A percentile compares a stretch with the other conserved stretches of the same genome.
phyloP scores from a whole-genome alignment of 2,797 vertebrate species.

The Chelidonichthys spinosus region DNA sequence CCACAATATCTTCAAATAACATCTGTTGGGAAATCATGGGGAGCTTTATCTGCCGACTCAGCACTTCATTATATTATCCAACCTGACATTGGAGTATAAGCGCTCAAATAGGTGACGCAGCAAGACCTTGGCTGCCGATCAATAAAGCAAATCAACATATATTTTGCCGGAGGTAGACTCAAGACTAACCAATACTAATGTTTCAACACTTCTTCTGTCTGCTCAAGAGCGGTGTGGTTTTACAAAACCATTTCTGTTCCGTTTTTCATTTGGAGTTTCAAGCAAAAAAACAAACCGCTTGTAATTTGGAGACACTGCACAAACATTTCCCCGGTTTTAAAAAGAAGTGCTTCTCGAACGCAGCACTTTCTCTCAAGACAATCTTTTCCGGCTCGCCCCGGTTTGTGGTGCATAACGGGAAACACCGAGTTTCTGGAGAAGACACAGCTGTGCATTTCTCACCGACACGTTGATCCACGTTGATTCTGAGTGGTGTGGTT shows the following conservation, averaged over 20 bases:
- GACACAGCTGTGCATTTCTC: constrained; percentile 53
- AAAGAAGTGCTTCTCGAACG: neutral
- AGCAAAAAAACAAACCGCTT: neutral
- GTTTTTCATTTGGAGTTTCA: constrained; percentile 6
- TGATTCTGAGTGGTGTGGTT: constrained; percentile 48
- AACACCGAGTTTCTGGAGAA: constrained; percentile 46
- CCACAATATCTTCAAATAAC: constrained; percentile 40
- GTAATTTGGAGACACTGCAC: constrained; percentile 10
- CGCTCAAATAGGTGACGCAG: constrained; percentile 17
- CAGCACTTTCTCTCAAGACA: constrained; percentile 8
- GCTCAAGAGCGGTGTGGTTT: constrained; percentile 15
- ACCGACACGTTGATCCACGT: constrained; percentile 29
- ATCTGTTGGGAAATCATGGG: constrained; percentile 31
- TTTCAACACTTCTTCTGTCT: constrained; percentile 27
- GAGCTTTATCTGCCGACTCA: constrained; percentile 14
- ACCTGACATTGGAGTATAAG: constrained; percentile 12
- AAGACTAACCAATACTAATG: constrained; percentile 28
- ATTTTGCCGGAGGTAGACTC: constrained; percentile 38
- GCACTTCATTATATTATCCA: constrained; percentile 29
- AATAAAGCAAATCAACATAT: constrained; percentile 42
- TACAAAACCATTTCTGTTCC: constrained; percentile 16
- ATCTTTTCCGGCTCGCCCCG: constrained; percentile 13
- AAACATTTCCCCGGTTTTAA: constrained; percentile 22
- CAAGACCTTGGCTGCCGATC: constrained; percentile 29
- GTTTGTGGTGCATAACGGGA: constrained; percentile 28